phyloP scores from a whole-genome alignment of 2,888 invertebrate genomes.

The Sclerodermus sp. region DNA sequence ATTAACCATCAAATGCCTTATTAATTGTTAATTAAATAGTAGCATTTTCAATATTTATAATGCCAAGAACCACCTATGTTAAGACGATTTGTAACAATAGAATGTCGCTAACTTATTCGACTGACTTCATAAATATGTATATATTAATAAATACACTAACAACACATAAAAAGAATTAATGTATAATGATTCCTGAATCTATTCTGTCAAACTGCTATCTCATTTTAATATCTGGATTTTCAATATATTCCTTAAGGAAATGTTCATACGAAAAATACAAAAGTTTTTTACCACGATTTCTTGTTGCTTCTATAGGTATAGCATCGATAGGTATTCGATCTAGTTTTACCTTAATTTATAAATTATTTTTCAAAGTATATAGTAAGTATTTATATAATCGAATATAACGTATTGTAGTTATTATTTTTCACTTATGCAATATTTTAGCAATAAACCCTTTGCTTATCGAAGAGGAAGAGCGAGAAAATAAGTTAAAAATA shows the following conservation, averaged over 20 bases:
- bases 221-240: conserved; percentile 32
- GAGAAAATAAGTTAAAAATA: conserved; percentile 5
- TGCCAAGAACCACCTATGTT: too few species aligned
- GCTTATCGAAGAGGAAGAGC: conserved; percentile 27
- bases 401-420: not conserved
- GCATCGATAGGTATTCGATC: conserved; percentile 32
- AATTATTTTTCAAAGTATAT: conserved; percentile 25
- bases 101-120: too few species aligned
- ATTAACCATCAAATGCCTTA: too few species aligned
- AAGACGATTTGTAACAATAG: too few species aligned
- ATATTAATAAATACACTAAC: too few species aligned
- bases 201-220: conserved; percentile 35
- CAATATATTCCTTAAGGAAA: conserved; percentile 28
- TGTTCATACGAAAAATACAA: conserved; percentile 21
- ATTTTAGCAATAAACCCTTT: conserved; percentile 35
- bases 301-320: conserved; percentile 34
- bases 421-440: conserved; percentile 1
- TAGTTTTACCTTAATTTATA: conserved; percentile 30
- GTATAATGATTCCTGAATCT: conserved; percentile 36
- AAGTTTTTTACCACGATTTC: conserved; percentile 22
- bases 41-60: too few species aligned
- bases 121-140: too few species aligned
- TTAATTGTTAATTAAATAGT: too few species aligned
- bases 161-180: too few species aligned
- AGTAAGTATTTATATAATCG: conserved; percentile 18